Evolutionary conservation across 2,888 invertebrate genomes (phyloP).

Genomic region (Oligia fasciuncula): DNA sequence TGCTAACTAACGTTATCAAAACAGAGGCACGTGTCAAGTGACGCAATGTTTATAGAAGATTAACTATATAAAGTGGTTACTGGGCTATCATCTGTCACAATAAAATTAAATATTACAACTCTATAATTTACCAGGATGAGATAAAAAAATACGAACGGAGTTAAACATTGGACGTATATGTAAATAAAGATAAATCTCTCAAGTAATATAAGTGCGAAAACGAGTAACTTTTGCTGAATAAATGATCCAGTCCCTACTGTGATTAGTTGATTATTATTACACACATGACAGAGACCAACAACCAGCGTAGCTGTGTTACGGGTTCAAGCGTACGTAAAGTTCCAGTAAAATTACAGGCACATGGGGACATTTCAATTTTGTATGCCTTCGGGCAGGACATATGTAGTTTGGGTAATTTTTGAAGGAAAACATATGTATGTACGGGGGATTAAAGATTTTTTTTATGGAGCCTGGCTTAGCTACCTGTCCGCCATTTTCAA

Average conservation of each 20-base stretch:
- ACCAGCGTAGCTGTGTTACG: neutral
- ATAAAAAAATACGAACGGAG: neutral
- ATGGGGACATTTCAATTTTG: neutral
- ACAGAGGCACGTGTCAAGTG: slow-evolving; percentile 26
- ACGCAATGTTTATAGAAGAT: slow-evolving; percentile 35
- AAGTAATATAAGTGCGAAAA: neutral
- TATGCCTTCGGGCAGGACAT: neutral
- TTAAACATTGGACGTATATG: neutral
- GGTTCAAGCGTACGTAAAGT: neutral
- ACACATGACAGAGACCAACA: neutral
- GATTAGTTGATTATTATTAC: neutral
- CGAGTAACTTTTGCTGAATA: neutral
- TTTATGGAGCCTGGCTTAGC: no score
- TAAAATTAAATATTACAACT: slow-evolving; percentile 9
- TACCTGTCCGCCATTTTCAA: no score
- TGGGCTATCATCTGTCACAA: slow-evolving; percentile 5
- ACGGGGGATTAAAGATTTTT: neutral
- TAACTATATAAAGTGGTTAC: slow-evolving; percentile 5
- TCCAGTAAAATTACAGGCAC: neutral
- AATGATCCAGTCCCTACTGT: neutral
- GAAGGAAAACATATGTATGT: neutral
- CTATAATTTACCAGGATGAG: neutral
- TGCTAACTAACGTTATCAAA: neutral
- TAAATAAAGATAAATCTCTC: neutral
- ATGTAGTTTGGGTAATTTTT: neutral